A percentile compares a stretch with the other conserved stretches of the same genome.
phyloP scores from a whole-genome alignment of 2,113 vertebrate genomes.

The Calcarius ornatus region DNA sequence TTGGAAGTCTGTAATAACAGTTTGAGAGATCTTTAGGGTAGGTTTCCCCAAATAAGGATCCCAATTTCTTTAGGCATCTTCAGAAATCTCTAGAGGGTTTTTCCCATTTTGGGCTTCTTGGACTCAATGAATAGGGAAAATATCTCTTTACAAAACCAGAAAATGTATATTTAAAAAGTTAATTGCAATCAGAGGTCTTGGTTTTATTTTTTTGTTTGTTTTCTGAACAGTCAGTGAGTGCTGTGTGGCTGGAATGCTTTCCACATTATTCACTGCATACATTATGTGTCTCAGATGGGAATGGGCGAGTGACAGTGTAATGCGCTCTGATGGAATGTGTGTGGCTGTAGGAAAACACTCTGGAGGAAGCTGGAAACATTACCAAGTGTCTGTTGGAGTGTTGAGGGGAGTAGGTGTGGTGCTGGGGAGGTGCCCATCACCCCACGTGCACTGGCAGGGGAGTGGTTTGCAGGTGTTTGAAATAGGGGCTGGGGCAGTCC shows the following conservation, averaged over 20 bases:
- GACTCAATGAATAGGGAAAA: neutral
- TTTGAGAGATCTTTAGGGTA: neutral
- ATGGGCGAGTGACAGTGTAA: neutral
- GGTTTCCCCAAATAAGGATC: neutral
- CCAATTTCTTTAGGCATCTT: neutral
- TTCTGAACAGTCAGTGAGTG: neutral
- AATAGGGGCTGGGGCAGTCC: neutral
- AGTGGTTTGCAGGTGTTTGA: neutral
- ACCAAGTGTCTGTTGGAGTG: neutral
- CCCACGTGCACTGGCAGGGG: neutral
- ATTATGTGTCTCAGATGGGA: neutral
- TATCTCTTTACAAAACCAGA: neutral
- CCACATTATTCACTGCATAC: neutral
- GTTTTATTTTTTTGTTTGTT: neutral
- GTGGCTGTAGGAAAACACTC: neutral
- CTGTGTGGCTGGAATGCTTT: neutral
- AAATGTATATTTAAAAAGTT: neutral
- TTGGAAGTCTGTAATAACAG: neutral
- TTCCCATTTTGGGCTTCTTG: neutral
- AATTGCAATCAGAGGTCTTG: neutral
- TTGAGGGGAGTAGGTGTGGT: neutral
- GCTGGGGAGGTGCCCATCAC: neutral
- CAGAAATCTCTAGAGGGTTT: neutral
- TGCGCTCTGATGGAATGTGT: neutral
- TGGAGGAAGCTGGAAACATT: neutral